Evolutionary conservation across 2,888 invertebrate genomes (phyloP), one percentile per base, ranked within the genome.

Genomic region (Reticulitermes lucifugus): DNA sequence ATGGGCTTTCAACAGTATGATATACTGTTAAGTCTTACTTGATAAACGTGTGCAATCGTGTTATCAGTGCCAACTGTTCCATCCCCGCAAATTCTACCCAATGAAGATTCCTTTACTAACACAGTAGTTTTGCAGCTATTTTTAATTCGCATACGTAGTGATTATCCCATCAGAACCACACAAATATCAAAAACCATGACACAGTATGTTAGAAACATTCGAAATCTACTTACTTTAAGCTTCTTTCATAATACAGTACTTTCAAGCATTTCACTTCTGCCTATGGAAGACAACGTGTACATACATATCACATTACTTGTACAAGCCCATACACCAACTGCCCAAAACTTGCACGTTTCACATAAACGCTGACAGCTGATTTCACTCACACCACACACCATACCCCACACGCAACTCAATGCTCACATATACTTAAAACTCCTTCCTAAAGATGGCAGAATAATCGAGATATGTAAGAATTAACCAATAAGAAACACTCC

Each of bases 301-400:
- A 46, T 35, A 22, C 12, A 46, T 25, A 77, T n/a, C 77, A 46
- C 46, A 77, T 77, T 46, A 18, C n/a, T 77, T 9, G n/a, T 21
- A 9, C 10, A n/a, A 51, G 41, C 22, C 21, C 75, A 43, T 43
- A 18, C 35, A 35, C 75, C n/a, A 29, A 3, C 35, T 46, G n/a
- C 22, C 46, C 5, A n/a, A 46, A 77, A 29, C 21, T 41, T 77
- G 51, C 77, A 77, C 46, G 2, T 77, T 77, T 77, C n/a, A 46
- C 77, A 77, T 41, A 10, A 43, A 77, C 46, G 2, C 29, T 77
- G 77, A 77, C 77, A 77, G 77, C 77, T 77, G 77, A 77, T 77
- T 77, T n/a, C 46, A 77, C 25, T 77, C 35, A 43, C 77, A 77
- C 43, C 41, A 51, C 22, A 77, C 7, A 14, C 43, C 41, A 51